Conservation (phyloP, 2,888 invertebrate genomes). For the Amitus sp. region DNA sequence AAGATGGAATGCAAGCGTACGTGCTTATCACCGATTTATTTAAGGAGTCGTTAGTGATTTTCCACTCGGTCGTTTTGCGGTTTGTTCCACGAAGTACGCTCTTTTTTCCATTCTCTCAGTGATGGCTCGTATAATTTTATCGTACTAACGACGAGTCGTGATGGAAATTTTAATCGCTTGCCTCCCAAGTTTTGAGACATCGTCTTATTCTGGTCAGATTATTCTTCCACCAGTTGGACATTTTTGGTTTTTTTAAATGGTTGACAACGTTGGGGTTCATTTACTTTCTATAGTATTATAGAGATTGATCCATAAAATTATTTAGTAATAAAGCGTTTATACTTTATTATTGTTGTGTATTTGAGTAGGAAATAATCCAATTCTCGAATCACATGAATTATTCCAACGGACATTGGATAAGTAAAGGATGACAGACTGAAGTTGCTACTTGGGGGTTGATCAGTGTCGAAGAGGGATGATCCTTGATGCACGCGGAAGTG, state of each 20-base stretch:
- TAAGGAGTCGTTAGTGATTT: conserved; percentile 47
- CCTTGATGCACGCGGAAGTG: conserved; percentile 48
- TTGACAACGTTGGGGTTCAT: no score
- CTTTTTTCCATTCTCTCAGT: conserved; percentile 15
- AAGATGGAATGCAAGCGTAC: no score
- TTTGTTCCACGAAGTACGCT: conserved; percentile 45
- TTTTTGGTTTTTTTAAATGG: no score
- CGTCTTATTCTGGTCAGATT: no score
- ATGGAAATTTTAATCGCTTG: conserved; percentile 2
- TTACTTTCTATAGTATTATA: no score
- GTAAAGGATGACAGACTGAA: conserved; percentile 56
- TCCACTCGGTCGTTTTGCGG: conserved; percentile 45
- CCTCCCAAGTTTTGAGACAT: background rate
- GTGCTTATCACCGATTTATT: conserved; percentile 19
- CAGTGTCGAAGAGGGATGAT: conserved; percentile 60
- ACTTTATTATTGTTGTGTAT: no score
- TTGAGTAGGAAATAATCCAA: conserved; percentile 6
- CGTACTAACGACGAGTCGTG: conserved; percentile 5
- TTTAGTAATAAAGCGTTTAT: no score
- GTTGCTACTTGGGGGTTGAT: conserved; percentile 49
- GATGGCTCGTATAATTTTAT: conserved; percentile 15
- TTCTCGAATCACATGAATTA: conserved; percentile 13
- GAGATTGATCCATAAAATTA: no score
- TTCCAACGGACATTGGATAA: conserved; percentile 50
- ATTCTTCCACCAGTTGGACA: no score